Conservation (phyloP, 2,888 invertebrate genomes). For the Elegia similella region DNA sequence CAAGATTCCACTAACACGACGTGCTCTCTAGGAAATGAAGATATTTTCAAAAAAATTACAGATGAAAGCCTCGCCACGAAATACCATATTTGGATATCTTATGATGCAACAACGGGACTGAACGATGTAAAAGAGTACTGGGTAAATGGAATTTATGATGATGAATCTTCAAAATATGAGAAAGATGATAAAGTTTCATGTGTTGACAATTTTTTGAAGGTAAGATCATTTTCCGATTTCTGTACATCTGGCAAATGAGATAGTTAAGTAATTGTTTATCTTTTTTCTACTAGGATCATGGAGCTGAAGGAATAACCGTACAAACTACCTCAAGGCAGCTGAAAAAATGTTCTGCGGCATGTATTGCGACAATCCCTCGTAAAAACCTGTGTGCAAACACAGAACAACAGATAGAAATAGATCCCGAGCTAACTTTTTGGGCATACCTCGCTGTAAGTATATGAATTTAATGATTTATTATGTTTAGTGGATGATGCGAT, state of each 20-base stretch:
- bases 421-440: slow-evolving; percentile 87
- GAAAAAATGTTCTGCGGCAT: slow-evolving; percentile 80
- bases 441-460: slow-evolving; percentile 83
- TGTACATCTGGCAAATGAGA: background rate
- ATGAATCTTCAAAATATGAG: slow-evolving; percentile 47
- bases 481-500: background rate
- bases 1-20: slow-evolving; percentile 58
- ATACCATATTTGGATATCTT: slow-evolving; percentile 56
- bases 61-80: slow-evolving; percentile 39
- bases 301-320: slow-evolving; percentile 46
- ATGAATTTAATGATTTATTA: background rate
- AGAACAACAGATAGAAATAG: slow-evolving; percentile 81
- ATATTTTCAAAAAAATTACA: slow-evolving; percentile 51
- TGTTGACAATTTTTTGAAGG: slow-evolving; percentile 61
- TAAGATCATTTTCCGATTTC: slow-evolving; percentile 28
- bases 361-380: slow-evolving; percentile 82
- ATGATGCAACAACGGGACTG: slow-evolving; percentile 48
- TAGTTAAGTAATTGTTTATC: background rate
- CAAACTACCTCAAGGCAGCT: slow-evolving; percentile 53
- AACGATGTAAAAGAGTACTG: slow-evolving; percentile 52
- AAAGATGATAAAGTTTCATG: slow-evolving; percentile 51
- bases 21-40: slow-evolving; percentile 59
- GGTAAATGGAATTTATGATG: slow-evolving; percentile 54
- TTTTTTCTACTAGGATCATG: slow-evolving; percentile 31
- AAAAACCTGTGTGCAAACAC: slow-evolving; percentile 82